Conservation (phyloP, 1,140 invertebrate genomes). For the Drosophila prosaltans region DNA sequence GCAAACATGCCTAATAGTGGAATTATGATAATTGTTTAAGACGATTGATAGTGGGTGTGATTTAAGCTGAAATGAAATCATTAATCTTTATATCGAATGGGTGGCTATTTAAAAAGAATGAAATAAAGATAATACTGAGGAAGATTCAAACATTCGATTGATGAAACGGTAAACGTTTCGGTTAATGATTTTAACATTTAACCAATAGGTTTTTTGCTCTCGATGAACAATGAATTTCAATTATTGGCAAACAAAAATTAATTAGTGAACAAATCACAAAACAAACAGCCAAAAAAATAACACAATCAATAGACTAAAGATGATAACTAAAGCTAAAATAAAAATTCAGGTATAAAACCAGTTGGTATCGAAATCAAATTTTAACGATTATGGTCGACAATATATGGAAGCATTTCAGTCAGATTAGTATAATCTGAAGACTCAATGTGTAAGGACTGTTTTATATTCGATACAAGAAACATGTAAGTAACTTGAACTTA, state of each 20-base stretch:
- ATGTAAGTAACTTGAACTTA: constrained; percentile 31
- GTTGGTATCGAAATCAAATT: constrained; percentile 36
- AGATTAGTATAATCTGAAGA: constrained; percentile 43
- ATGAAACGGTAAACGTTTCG: background rate
- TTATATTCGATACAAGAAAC: constrained; percentile 15
- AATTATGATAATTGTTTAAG: constrained; percentile 10
- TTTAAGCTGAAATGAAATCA: background rate
- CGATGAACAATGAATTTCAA: background rate
- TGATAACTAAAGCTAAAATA: constrained; percentile 8
- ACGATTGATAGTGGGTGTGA: constrained; percentile 6
- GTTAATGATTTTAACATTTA: background rate
- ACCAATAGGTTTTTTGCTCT: background rate
- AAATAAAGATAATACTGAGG: too few relatives aligned
- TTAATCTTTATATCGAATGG: background rate
- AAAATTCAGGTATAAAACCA: constrained; percentile 43
- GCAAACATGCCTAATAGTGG: constrained; percentile 5
- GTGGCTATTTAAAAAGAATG: background rate
- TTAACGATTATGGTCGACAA: constrained; percentile 18
- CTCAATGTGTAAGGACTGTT: constrained; percentile 45
- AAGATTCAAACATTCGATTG: too few relatives aligned
- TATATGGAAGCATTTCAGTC: constrained; percentile 24
- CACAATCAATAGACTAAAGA: background rate
- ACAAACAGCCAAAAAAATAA: background rate
- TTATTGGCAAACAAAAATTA: constrained; percentile 10
- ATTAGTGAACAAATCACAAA: background rate